phyloP scores from a whole-genome alignment of 2,113 vertebrate species.

The Cathartes aura region DNA sequence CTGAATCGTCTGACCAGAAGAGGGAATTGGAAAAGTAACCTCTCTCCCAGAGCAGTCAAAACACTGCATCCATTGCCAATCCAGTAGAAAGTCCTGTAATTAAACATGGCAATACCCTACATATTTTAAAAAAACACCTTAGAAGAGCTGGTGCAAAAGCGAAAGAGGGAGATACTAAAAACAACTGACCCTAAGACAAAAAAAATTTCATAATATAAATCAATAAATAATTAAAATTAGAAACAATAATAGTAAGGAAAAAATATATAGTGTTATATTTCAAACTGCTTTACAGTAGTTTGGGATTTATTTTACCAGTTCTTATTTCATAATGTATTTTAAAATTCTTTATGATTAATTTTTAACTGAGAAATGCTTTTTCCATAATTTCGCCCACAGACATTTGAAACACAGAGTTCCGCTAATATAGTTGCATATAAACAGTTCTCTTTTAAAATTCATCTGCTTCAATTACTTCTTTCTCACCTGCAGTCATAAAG shows the following conservation, averaged over 20 bases:
- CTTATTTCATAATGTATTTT: not conserved
- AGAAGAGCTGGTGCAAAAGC: not conserved
- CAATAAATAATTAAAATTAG: not conserved
- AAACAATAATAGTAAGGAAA: not conserved
- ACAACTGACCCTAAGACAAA: not conserved
- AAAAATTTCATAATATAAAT: not conserved
- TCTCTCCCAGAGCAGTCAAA: not conserved
- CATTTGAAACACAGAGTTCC: not conserved
- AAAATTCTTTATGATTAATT: not conserved
- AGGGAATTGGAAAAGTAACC: not conserved
- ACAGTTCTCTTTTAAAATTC: not conserved
- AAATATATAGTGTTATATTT: not conserved
- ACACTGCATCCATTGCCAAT: not conserved
- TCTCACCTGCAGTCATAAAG: not conserved
- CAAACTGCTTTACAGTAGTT: not conserved
- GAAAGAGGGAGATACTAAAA: not conserved
- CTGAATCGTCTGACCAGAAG: not conserved
- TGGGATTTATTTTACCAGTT: not conserved
- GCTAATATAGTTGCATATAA: not conserved
- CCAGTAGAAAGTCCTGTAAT: not conserved
- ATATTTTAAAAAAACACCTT: not conserved
- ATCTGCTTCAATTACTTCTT: not conserved
- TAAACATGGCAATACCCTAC: not conserved
- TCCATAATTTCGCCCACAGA: not conserved
- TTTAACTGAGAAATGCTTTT: slow-evolving; percentile 3